Percentiles rank a stretch among this genome's conserved stretches.
Conservation (phyloP, 2,797 vertebrate genomes). For the Phrynocephalus forsythii region DNA sequence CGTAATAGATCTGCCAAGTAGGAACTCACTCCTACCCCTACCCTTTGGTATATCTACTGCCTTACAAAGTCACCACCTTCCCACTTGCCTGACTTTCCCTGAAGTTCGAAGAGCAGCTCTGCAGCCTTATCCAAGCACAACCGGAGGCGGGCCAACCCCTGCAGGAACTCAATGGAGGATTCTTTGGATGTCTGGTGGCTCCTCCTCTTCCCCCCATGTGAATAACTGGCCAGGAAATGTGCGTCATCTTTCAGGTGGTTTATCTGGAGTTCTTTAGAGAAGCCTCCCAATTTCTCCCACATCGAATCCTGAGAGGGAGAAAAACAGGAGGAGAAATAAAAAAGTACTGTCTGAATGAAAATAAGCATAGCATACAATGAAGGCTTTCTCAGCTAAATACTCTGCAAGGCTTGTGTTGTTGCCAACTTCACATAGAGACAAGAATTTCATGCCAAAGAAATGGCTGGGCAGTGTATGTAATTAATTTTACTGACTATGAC, state of each 20-base stretch:
- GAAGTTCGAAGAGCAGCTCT: conserved; percentile 74
- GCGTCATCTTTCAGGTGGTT: conserved; percentile 73
- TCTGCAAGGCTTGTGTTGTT: background rate
- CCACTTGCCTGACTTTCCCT: conserved; percentile 64
- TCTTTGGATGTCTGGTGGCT: conserved; percentile 19
- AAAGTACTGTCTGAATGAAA: background rate
- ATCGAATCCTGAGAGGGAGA: conserved; percentile 86
- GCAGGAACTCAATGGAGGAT: conserved; percentile 83
- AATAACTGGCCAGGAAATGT: conserved; percentile 77
- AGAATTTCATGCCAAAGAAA: background rate
- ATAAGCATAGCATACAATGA: background rate
- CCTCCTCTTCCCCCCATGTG: conserved; percentile 25
- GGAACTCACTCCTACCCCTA: background rate
- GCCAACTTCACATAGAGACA: background rate
- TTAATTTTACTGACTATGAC: background rate
- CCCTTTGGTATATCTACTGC: background rate
- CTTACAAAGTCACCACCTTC: fast-evolving
- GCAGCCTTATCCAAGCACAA: conserved; percentile 85
- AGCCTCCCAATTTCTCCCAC: conserved; percentile 83
- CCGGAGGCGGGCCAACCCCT: conserved; percentile 86
- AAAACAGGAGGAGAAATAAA: background rate
- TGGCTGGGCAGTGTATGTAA: background rate
- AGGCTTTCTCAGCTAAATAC: background rate
- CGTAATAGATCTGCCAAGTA: background rate
- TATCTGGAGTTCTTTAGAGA: conserved; percentile 58